Evolutionary conservation across 1,140 invertebrate species (phyloP).

Genomic region (Belonocnema kinseyi): DNA sequence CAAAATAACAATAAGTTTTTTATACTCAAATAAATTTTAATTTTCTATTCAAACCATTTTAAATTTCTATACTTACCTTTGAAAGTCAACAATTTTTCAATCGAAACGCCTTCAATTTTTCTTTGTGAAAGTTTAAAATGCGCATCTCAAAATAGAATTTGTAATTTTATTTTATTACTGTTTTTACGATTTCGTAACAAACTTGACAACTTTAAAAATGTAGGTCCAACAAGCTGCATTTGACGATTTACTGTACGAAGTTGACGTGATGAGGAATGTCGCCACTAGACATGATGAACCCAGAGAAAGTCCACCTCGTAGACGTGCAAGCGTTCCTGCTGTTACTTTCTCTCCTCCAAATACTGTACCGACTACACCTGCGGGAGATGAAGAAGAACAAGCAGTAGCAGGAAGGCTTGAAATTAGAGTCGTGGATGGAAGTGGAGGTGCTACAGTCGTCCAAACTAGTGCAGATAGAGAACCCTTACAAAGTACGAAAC

Average conservation of each 20-base stretch:
- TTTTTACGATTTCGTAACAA: too few species aligned
- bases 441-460: constrained; percentile 72
- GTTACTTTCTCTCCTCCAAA: constrained; percentile 57
- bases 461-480: constrained; percentile 73
- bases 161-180: too few species aligned
- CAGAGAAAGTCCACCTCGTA: constrained; percentile 49
- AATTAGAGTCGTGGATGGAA: constrained; percentile 83
- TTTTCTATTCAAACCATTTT: too few species aligned
- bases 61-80: too few species aligned
- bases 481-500: constrained; percentile 66
- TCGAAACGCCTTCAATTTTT: too few species aligned
- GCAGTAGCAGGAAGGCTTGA: constrained; percentile 87
- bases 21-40: too few species aligned
- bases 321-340: constrained; percentile 66
- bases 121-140: too few species aligned
- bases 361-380: constrained; percentile 54
- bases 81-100: too few species aligned
- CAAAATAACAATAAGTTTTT: too few species aligned
- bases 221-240: constrained; percentile 89
- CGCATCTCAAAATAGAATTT: too few species aligned
- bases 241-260: constrained; percentile 86
- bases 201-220: constrained; percentile 5
- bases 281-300: constrained; percentile 72
- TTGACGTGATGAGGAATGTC: constrained; percentile 90
- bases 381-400: constrained; percentile 73